Conservation (phyloP, 2,888 invertebrate genomes). For the Clunio marinus region DNA sequence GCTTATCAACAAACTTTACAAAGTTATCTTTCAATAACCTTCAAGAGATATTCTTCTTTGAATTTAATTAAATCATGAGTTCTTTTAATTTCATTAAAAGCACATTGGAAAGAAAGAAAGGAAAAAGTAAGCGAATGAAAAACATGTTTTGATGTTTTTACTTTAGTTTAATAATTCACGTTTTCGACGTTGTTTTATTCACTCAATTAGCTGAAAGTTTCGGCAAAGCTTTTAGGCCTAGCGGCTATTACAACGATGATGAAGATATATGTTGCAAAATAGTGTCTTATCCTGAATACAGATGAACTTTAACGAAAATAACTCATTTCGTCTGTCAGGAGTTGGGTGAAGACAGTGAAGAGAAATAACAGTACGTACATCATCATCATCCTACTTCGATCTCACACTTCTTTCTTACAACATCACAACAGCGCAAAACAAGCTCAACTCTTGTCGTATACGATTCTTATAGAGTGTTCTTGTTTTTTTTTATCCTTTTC, state of each 20-base stretch:
- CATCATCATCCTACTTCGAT: conserved; percentile 8
- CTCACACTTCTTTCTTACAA: not conserved
- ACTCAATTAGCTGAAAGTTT: conserved; percentile 22
- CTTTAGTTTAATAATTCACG: conserved; percentile 3
- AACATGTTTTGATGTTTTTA: not conserved
- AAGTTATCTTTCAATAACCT: too few relatives aligned
- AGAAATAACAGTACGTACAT: conserved; percentile 11
- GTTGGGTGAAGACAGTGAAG: not conserved
- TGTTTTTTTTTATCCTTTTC: too few relatives aligned
- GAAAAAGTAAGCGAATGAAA: too few relatives aligned
- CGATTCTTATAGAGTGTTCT: not conserved
- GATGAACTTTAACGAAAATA: not conserved
- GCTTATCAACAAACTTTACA: too few relatives aligned
- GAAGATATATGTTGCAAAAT: conserved; percentile 35
- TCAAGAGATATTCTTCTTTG: too few relatives aligned
- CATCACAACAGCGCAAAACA: too few relatives aligned
- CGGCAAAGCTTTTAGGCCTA: conserved; percentile 5
- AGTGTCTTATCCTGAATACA: conserved; percentile 24
- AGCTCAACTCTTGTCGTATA: conserved; percentile 14
- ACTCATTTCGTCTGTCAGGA: not conserved
- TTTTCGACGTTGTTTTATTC: not conserved
- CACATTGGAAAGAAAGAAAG: too few relatives aligned
- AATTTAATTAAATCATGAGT: too few relatives aligned
- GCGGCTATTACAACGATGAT: conserved; percentile 20
- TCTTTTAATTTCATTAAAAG: too few relatives aligned